phyloP scores from a whole-genome alignment of 1,140 invertebrate genomes.

The Asbolus verrucosus region DNA sequence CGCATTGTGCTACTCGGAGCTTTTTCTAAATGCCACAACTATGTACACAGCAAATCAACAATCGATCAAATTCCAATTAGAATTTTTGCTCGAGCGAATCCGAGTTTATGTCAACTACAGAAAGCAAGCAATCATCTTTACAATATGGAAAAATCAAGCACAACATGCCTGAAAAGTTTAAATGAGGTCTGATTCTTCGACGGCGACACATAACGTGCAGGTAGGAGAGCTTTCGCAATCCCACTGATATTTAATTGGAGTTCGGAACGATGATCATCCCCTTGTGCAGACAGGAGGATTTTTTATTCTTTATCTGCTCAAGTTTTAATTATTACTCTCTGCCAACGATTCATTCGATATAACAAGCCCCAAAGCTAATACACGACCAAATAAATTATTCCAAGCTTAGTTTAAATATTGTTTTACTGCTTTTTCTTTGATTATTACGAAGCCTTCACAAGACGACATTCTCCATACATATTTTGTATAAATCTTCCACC shows the following conservation, averaged over 20 bases:
- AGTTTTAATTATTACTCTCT: conserved; percentile 35
- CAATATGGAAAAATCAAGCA: conserved; percentile 55
- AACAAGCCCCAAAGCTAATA: no score
- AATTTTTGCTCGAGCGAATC: not conserved
- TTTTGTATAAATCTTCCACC: no score
- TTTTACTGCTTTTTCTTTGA: no score
- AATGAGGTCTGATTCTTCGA: conserved; percentile 53
- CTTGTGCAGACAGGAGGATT: conserved; percentile 24
- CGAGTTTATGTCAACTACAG: conserved; percentile 36
- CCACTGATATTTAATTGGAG: conserved; percentile 48
- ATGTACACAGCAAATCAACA: no score
- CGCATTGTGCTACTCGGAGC: no score
- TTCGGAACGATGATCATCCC: conserved; percentile 1
- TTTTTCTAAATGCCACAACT: no score
- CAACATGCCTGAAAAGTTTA: conserved; percentile 53
- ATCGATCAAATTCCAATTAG: conserved; percentile 4
- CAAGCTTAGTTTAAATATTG: no score
- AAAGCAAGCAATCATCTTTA: conserved; percentile 52
- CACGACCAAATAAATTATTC: no score
- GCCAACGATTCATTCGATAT: conserved; percentile 29
- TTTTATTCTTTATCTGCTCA: conserved; percentile 9
- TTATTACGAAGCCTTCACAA: no score
- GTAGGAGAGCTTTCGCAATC: conserved; percentile 24
- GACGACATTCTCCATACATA: no score
- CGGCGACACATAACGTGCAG: conserved; percentile 44